phyloP scores from a whole-genome alignment of 1,140 invertebrate genomes.

The Lethocerus indicus region DNA sequence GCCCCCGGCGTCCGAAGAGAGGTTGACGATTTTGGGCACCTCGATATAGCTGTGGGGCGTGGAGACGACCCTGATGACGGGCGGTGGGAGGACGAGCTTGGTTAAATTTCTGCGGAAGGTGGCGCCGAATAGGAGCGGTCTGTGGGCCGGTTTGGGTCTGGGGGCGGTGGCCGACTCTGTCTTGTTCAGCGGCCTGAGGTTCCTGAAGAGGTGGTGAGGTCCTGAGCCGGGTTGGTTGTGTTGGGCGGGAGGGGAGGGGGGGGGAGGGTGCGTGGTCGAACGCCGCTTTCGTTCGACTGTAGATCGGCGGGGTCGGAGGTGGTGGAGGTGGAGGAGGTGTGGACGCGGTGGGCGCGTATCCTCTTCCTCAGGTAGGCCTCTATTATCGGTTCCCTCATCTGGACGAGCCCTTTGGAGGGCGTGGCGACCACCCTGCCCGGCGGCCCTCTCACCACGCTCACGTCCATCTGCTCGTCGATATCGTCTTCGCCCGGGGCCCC shows the following conservation, averaged over 20 bases:
- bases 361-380: conserved; percentile 5
- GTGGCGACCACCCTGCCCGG: conserved; percentile 15
- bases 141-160: too few species aligned
- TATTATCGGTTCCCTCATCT: background rate
- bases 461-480: conserved; percentile 18
- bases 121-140: conserved; percentile 8
- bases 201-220: too few species aligned
- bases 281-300: background rate
- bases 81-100: background rate
- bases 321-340: background rate
- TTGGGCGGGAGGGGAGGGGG: background rate
- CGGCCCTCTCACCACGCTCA: conserved; percentile 12
- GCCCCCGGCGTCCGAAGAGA: too few species aligned
- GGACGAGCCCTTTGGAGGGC: conserved; percentile 8
- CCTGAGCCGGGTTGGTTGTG: background rate
- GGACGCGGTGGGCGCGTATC: background rate
- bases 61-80: conserved; percentile 6
- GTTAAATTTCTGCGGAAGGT: conserved; percentile 10
- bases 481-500: conserved; percentile 11
- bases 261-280: background rate
- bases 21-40: conserved; percentile 4
- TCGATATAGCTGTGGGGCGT: conserved; percentile 13
- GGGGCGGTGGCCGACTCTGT: too few species aligned
- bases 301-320: background rate
- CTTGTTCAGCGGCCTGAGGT: too few species aligned